A percentile compares a stretch with the other conserved stretches of the same genome.
These are phyloP conservation scores for Amphipoea lucens DNA, from an alignment of 2,888 invertebrate genomes.

Conservation along the genomic window DNA sequence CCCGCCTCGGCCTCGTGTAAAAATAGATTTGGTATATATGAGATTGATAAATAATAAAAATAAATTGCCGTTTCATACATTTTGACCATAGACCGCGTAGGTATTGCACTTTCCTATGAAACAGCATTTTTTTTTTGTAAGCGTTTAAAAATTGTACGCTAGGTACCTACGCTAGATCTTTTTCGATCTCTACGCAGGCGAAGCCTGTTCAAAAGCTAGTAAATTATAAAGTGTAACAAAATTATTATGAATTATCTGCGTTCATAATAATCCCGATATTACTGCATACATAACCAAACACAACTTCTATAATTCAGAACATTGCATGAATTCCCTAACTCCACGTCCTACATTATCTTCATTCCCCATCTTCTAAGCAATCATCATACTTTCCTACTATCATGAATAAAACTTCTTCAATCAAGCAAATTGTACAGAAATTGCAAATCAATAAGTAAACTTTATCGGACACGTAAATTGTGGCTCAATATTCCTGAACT, in stretches of 20 bases:
- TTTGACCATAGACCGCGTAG: too few species aligned
- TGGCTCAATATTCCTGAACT: slow-evolving; percentile 59
- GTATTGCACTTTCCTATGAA: too few species aligned
- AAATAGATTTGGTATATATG: too few species aligned
- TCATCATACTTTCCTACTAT: slow-evolving; percentile 39
- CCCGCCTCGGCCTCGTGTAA: too few species aligned
- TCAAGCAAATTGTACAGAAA: slow-evolving; percentile 66
- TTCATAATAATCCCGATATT: neutral
- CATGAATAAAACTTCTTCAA: slow-evolving; percentile 67
- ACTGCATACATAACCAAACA: neutral
- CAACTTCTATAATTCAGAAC: neutral
- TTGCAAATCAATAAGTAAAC: slow-evolving; percentile 67
- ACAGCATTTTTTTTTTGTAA: neutral
- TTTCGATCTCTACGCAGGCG: neutral
- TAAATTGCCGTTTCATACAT: too few species aligned
- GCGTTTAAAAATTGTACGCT: neutral
- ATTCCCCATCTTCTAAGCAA: slow-evolving; percentile 39
- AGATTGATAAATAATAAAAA: too few species aligned
- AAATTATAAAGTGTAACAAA: neutral
- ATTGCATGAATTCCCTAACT: slow-evolving; percentile 14
- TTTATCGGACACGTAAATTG: slow-evolving; percentile 69
- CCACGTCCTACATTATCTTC: slow-evolving; percentile 31
- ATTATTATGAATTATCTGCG: neutral
- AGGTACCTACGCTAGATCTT: neutral
- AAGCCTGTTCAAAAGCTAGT: neutral